phyloP scores from a whole-genome alignment of 2,888 invertebrate species.

The Platycheirus rosarum region DNA sequence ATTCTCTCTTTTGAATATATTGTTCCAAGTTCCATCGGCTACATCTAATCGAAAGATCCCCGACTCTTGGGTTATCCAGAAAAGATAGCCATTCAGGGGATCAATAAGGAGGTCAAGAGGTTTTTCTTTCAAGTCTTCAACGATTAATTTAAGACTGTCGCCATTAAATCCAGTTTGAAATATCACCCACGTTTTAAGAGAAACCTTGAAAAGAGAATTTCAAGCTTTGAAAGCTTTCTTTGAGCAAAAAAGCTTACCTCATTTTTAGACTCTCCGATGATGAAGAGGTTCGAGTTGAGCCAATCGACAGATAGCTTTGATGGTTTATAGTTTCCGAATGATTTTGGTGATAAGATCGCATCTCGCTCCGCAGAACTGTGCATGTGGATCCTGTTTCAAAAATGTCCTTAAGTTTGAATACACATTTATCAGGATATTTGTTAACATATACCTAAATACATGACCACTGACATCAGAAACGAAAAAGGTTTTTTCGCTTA shows the following conservation, averaged over 20 bases:
- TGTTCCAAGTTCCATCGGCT: constrained; percentile 84
- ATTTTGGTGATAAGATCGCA: constrained; percentile 85
- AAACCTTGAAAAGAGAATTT: constrained; percentile 75
- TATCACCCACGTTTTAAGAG: constrained; percentile 87
- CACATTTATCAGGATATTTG: too few relatives aligned
- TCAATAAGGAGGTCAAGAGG: constrained; percentile 94
- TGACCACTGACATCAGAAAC: constrained; percentile 88
- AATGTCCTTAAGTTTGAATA: background rate
- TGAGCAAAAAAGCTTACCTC: constrained; percentile 76
- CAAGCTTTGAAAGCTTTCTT: constrained; percentile 76
- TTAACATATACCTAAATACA: constrained; percentile 85
- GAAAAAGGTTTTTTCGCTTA: constrained; percentile 89
- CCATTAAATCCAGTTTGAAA: constrained; percentile 90
- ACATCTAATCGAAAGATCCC: constrained; percentile 91
- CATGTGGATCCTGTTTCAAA: constrained; percentile 56
- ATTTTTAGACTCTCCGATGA: constrained; percentile 89
- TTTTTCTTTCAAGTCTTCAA: constrained; percentile 87
- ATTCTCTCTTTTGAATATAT: constrained; percentile 33
- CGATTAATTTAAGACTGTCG: constrained; percentile 87
- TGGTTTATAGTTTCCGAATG: constrained; percentile 85
- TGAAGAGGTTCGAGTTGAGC: constrained; percentile 92
- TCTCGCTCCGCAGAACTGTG: constrained; percentile 73
- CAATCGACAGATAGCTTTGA: constrained; percentile 92
- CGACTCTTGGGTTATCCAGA: constrained; percentile 88
- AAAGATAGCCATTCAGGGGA: constrained; percentile 95